Evolutionary conservation across 1,140 invertebrate species (phyloP).

Genomic region (Eubasilissa regina): DNA sequence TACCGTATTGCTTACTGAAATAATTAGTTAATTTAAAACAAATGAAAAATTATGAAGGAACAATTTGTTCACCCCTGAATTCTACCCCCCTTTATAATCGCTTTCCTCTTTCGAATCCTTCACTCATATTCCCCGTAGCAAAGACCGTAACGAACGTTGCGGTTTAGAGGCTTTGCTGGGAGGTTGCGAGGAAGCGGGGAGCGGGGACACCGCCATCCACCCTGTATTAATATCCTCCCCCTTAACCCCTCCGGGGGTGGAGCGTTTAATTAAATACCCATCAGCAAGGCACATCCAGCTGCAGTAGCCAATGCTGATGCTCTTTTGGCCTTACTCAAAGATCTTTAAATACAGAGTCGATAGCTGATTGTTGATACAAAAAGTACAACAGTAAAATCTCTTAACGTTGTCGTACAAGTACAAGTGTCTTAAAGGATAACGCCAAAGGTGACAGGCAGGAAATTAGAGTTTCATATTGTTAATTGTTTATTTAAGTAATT

Average conservation of each 20-base stretch:
- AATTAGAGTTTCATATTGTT: no score
- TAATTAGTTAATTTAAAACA: no score
- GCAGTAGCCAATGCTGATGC: conserved; percentile 28
- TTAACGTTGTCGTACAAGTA: no score
- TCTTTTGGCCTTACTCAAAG: conserved; percentile 39
- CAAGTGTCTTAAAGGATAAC: no score
- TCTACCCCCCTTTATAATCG: conserved; percentile 58
- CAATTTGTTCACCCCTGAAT: background rate
- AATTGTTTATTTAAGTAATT: no score
- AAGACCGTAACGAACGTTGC: conserved; percentile 52
- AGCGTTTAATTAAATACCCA: conserved; percentile 43
- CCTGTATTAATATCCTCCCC: conserved; percentile 37
- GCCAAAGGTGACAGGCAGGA: no score
- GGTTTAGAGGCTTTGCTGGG: conserved; percentile 44
- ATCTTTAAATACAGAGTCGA: conserved; percentile 4
- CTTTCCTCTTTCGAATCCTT: conserved; percentile 48
- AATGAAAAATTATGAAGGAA: no score
- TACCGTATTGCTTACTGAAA: no score
- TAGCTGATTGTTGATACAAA: no score
- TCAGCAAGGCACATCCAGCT: conserved; percentile 42
- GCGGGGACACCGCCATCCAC: background rate
- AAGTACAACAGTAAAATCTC: no score
- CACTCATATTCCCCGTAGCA: conserved; percentile 28
- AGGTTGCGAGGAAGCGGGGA: conserved; percentile 15
- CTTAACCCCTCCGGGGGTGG: background rate